Evolutionary conservation across 2,888 invertebrate genomes (phyloP).

Genomic region (Saturnia japonica): DNA sequence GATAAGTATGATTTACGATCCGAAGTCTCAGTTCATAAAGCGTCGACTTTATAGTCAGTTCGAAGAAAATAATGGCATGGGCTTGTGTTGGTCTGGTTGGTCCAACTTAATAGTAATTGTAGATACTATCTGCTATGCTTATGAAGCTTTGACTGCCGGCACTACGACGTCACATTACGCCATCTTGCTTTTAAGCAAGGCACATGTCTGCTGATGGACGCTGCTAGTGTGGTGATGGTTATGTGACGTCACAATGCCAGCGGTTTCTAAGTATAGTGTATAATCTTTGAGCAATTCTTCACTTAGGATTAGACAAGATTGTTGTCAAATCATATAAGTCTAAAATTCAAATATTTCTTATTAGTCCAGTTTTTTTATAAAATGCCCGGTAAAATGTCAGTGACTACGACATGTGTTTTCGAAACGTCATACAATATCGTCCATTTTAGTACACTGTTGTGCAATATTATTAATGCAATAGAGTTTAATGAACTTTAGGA

Average conservation of each 20-base stretch:
- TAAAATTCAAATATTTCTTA: background rate
- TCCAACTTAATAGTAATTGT: too few relatives aligned
- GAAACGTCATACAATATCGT: constrained; percentile 13
- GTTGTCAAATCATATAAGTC: background rate
- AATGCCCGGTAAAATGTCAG: background rate
- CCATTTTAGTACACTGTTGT: constrained; percentile 7
- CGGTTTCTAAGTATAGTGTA: background rate
- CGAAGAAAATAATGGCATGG: too few relatives aligned
- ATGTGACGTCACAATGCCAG: background rate
- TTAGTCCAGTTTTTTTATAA: background rate
- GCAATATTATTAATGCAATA: constrained; percentile 11
- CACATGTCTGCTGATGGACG: too few relatives aligned
- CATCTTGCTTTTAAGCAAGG: too few relatives aligned
- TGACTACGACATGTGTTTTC: constrained; percentile 1
- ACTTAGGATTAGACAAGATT: background rate
- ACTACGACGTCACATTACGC: too few relatives aligned
- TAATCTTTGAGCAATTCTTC: background rate
- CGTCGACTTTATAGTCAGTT: too few relatives aligned
- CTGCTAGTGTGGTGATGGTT: too few relatives aligned
- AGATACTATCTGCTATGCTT: too few relatives aligned
- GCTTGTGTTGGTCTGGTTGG: too few relatives aligned
- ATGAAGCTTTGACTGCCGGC: too few relatives aligned
- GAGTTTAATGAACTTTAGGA: constrained; percentile 12
- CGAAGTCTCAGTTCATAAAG: too few relatives aligned
- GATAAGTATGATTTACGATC: too few relatives aligned